phyloP scores from a whole-genome alignment of 2,113 vertebrate species.

The Carollia perspicillata region DNA sequence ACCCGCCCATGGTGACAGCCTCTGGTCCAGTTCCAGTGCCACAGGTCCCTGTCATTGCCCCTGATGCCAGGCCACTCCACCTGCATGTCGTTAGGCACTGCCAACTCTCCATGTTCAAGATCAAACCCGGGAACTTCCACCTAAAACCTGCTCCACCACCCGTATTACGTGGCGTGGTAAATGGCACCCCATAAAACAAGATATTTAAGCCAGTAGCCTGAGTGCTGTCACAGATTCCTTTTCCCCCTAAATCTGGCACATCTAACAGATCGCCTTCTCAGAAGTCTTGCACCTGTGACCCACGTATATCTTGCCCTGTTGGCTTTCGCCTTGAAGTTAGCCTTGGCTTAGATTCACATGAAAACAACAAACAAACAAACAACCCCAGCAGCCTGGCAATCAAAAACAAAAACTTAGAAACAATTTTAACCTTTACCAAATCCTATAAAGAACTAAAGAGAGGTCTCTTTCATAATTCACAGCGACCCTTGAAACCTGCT shows the following conservation, averaged over 20 bases:
- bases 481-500: neutral
- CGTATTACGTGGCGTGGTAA: neutral
- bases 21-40: fast-evolving
- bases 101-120: neutral
- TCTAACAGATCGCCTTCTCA: neutral
- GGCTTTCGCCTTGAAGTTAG: neutral
- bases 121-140: neutral
- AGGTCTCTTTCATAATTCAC: neutral
- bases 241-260: neutral
- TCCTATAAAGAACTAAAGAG: neutral
- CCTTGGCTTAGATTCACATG: neutral
- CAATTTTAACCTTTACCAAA: neutral
- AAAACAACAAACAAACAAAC: neutral
- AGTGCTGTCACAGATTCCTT: neutral
- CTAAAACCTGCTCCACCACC: neutral
- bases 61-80: too few relatives aligned
- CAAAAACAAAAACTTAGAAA: neutral
- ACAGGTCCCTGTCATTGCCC: neutral
- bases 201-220: neutral
- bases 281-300: neutral
- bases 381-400: neutral
- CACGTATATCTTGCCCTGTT: neutral
- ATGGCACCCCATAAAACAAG: neutral
- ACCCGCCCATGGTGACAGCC: too few relatives aligned
- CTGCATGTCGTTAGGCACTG: neutral